These are phyloP conservation scores for Drosophila chauvacae DNA, from an alignment of 1,140 invertebrate genomes.

Conservation along the genomic window DNA sequence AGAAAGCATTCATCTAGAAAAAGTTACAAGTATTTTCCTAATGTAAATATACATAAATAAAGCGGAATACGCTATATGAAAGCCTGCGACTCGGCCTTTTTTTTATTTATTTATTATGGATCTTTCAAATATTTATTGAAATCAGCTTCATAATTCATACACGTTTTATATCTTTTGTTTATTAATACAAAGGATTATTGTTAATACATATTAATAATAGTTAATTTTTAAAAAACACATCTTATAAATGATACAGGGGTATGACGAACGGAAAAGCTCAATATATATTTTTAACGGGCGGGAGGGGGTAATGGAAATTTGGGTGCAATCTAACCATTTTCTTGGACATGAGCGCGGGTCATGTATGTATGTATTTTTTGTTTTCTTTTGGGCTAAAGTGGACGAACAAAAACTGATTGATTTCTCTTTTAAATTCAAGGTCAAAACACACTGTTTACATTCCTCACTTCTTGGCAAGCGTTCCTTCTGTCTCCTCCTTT, in stretches of 20 bases:
- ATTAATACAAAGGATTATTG: constrained; percentile 81
- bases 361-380: constrained; percentile 1
- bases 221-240: constrained; percentile 72
- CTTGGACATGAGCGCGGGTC: constrained; percentile 4
- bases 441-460: constrained; percentile 63
- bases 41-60: constrained; percentile 53
- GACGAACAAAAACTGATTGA: constrained; percentile 71
- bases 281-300: constrained; percentile 9
- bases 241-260: constrained; percentile 64
- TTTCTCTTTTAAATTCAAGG: constrained; percentile 57
- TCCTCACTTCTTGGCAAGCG: constrained; percentile 70
- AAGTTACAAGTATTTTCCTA: constrained; percentile 65
- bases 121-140: constrained; percentile 78
- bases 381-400: constrained; percentile 14
- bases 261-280: constrained; percentile 47
- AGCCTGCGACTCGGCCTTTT: background rate
- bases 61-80: constrained; percentile 15
- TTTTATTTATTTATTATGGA: constrained; percentile 25
- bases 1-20: constrained; percentile 52
- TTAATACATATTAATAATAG: constrained; percentile 81
- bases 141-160: constrained; percentile 74
- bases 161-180: constrained; percentile 75
- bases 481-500: constrained; percentile 40
- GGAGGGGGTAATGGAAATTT: constrained; percentile 2
- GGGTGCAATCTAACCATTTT: constrained; percentile 28